Conservation (phyloP, 23 tunicate genomes). For the Aplidium turbinatum region DNA sequence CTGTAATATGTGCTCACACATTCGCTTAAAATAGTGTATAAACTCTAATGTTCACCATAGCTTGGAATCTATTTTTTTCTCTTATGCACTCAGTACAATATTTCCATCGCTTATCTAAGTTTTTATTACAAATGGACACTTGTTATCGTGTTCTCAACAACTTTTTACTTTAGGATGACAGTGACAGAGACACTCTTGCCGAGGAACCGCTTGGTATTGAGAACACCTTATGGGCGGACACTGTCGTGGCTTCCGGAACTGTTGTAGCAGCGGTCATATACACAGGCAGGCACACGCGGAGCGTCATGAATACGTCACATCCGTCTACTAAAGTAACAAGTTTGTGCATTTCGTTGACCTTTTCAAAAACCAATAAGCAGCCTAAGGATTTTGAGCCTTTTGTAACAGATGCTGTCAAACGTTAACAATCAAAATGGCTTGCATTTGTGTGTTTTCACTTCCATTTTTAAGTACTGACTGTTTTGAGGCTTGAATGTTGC, state of each 20-base stretch:
- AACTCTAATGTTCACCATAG: too few relatives aligned
- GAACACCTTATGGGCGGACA: slow-evolving; percentile 84
- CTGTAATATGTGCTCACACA: too few relatives aligned
- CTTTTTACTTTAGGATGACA: too few relatives aligned
- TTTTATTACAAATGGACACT: not conserved
- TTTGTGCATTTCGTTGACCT: not conserved
- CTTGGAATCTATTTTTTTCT: too few relatives aligned
- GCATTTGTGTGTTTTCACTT: too few relatives aligned
- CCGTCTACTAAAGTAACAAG: slow-evolving; percentile 70
- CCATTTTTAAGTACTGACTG: not conserved
- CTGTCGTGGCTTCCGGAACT: slow-evolving; percentile 84
- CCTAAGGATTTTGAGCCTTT: not conserved
- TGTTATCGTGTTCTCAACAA: not conserved
- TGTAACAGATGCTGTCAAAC: not conserved
- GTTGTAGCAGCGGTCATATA: slow-evolving; percentile 73
- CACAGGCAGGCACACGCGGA: slow-evolving; percentile 84
- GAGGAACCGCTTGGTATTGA: slow-evolving; percentile 80
- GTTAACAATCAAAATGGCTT: not conserved
- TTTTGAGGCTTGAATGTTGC: slow-evolving; percentile 8
- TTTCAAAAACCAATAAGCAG: too few relatives aligned
- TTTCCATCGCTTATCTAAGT: slow-evolving; percentile 6
- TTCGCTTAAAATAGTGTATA: too few relatives aligned
- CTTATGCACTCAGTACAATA: too few relatives aligned
- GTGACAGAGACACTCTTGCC: too few relatives aligned
- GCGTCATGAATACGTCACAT: slow-evolving; percentile 83